Conservation (phyloP, 2,113 vertebrate genomes). For the Eptesicus fuscus region DNA sequence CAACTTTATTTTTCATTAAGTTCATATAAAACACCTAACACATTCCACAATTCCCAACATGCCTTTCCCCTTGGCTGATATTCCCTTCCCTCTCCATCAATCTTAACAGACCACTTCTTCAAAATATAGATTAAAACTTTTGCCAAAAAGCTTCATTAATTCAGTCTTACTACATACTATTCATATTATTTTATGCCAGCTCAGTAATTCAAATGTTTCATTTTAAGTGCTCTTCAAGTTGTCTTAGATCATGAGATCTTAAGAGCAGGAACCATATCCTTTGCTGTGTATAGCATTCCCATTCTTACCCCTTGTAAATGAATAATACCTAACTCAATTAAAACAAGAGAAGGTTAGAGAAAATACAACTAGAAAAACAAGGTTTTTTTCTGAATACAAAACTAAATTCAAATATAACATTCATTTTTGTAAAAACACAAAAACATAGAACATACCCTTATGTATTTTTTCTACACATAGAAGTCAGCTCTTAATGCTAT, state of each 20-base stretch:
- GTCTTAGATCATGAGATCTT: not conserved
- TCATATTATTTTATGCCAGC: not conserved
- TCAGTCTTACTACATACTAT: not conserved
- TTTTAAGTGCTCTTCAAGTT: not conserved
- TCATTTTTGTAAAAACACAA: constrained; percentile 23
- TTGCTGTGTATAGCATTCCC: not conserved
- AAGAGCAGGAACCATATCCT: not conserved
- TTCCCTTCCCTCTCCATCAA: not conserved
- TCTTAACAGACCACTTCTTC: not conserved
- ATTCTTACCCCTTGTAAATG: not conserved
- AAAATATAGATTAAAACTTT: constrained; percentile 1
- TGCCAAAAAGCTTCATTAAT: constrained; percentile 15
- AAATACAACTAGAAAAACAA: constrained; percentile 10
- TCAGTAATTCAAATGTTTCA: not conserved
- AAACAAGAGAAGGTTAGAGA: not conserved
- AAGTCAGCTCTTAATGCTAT: not conserved
- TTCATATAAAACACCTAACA: constrained; percentile 27
- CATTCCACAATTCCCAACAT: not conserved
- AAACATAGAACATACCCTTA: not conserved
- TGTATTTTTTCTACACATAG: not conserved
- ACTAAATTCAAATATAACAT: constrained; percentile 20
- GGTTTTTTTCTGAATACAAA: constrained; percentile 22
- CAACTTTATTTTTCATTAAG: constrained; percentile 16
- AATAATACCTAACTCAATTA: not conserved
- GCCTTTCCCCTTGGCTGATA: not conserved